phyloP scores from a whole-genome alignment of 2,888 invertebrate genomes.

The Dynastes hyllus region DNA sequence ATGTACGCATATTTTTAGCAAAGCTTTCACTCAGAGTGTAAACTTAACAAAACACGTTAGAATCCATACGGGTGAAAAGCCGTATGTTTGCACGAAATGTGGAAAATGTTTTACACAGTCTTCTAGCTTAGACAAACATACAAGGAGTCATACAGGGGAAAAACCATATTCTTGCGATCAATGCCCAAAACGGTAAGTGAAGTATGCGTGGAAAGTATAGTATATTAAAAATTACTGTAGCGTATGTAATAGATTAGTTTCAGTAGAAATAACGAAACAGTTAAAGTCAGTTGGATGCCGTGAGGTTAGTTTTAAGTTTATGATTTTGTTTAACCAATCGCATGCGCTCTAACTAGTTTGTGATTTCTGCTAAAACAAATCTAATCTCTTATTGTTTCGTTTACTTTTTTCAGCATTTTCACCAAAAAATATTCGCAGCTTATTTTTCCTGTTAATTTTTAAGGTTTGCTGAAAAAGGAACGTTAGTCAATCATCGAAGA shows the following conservation, averaged over 20 bases:
- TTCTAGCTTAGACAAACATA: conserved; percentile 62
- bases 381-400: no score
- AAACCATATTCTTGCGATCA: conserved; percentile 60
- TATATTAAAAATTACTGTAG: no score
- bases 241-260: no score
- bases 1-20: conserved; percentile 57
- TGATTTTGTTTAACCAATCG: no score
- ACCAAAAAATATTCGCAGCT: neutral
- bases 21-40: conserved; percentile 62
- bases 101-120: conserved; percentile 64
- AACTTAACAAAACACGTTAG: conserved; percentile 64
- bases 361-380: no score
- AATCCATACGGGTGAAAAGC: conserved; percentile 64
- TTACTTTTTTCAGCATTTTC: no score
- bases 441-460: conserved; percentile 22
- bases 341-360: no score
- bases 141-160: conserved; percentile 42
- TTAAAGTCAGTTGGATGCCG: no score
- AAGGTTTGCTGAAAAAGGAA: conserved; percentile 62
- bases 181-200: conserved; percentile 59
- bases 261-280: no score
- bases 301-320: no score
- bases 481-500: conserved; percentile 60
- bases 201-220: no score
- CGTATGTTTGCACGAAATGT: conserved; percentile 62